phyloP scores from a whole-genome alignment of 2,113 vertebrate species.

The Epinephelus fuscoguttatus region DNA sequence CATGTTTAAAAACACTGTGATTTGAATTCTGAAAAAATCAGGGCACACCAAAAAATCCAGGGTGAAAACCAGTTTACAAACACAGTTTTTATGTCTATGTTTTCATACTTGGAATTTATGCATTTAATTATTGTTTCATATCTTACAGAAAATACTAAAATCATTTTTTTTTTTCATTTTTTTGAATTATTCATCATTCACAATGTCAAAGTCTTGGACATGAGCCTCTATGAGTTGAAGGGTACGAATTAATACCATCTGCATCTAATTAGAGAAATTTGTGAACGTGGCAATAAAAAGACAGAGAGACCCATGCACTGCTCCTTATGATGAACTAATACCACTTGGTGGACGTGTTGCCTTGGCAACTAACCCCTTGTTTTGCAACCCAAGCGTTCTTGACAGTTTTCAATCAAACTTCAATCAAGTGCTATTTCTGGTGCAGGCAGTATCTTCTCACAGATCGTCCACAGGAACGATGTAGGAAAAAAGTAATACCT shows the following conservation, averaged over 20 bases:
- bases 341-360: slow-evolving; percentile 3
- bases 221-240: not conserved
- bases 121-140: not conserved
- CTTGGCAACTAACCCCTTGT: slow-evolving; percentile 33
- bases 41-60: not conserved
- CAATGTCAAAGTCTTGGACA: not conserved
- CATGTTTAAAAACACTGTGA: not conserved
- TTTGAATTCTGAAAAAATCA: slow-evolving; percentile 5
- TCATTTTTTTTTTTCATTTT: too few species aligned
- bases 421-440: not conserved
- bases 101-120: not conserved
- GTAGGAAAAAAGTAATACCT: not conserved
- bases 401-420: slow-evolving; percentile 35
- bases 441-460: slow-evolving; percentile 3
- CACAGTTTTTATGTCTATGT: not conserved
- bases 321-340: slow-evolving; percentile 25
- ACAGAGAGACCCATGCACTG: not conserved
- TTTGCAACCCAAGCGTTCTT: slow-evolving; percentile 32
- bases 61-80: not conserved
- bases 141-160: too few species aligned
- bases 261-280: not conserved
- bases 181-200: too few species aligned
- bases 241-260: not conserved
- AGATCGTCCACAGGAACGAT: not conserved
- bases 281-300: slow-evolving; percentile 4